Evolutionary conservation across 2,797 vertebrate species (phyloP), one percentile per base, ranked within the genome.

Genomic region (Loris lydekkerianus): DNA sequence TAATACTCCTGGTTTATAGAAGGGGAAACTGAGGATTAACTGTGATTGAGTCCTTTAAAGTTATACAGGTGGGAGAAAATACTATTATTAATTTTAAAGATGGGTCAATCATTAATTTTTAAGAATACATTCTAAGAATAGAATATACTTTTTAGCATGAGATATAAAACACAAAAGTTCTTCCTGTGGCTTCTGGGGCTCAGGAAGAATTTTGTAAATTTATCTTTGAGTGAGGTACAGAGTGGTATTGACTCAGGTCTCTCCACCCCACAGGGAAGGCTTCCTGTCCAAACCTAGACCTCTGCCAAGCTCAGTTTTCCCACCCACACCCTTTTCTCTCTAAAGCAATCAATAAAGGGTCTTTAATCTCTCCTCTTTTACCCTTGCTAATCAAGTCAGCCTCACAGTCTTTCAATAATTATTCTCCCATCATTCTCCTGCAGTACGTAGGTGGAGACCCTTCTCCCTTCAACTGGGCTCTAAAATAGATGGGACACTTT

Each of bases 401-500:
- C 49, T 18, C 3, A 11, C 18, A 23, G 15, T 11, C 31, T 77
- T 29, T 69, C 21, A 0, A 23, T 25, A 20, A 2, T 23, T 29
- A 2, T 20, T 29, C 18, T 2, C 0, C 7, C 13, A 4, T 4
- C 27, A 13, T 49, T 37, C 11, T 40, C 46, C 17, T 34, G 5
- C 46, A 43, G 23, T 2, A 27, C 37, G 49, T 13, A 5, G n/a
- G 13, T 10, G 10, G 0, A 49, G 11, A 0, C 10, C 31, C 3
- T 73, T 10, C 1, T 29, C 75, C 7, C 20, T n/a, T 53, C n/a
- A 0, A 0, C 10, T 31, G 10, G n/a, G 53, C 6, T 31, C 18
- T 31, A n/a, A 2, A 15, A 0, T 2, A 7, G 5, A 49, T 2
- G 0, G 13, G 77, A 3, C 13, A 20, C 10, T 87, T 11, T 1